Conservation (phyloP, 2,888 invertebrate genomes). For the Galerucella nymphaeae region DNA sequence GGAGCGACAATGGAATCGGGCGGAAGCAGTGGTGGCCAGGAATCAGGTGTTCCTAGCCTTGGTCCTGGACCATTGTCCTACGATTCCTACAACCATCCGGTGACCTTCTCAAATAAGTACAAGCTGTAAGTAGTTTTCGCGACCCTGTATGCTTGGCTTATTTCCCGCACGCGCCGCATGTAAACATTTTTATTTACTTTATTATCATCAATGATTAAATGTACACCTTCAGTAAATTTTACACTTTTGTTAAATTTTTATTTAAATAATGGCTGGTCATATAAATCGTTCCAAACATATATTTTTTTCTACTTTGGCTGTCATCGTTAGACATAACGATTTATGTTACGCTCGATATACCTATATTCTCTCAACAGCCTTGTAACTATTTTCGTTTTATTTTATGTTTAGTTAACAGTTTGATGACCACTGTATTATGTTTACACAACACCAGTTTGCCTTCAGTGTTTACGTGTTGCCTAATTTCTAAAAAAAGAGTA, state of each 20-base stretch:
- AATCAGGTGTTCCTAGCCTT: conserved; percentile 57
- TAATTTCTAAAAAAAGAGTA: conserved; percentile 50
- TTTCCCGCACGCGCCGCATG: conserved; percentile 52
- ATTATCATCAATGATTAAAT: conserved; percentile 34
- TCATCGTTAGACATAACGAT: conserved; percentile 40
- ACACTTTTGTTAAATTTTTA: conserved; percentile 28
- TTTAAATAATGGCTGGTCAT: conserved; percentile 39
- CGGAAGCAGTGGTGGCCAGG: conserved; percentile 64
- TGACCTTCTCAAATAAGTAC: conserved; percentile 64
- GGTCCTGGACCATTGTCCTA: conserved; percentile 59
- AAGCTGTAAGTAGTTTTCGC: conserved; percentile 62
- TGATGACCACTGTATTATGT: conserved; percentile 47
- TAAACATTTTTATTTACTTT: conserved; percentile 53
- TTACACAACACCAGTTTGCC: conserved; percentile 53
- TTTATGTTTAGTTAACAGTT: conserved; percentile 45
- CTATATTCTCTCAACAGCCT: conserved; percentile 42
- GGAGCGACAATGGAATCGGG: conserved; percentile 73
- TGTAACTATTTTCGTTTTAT: conserved; percentile 47
- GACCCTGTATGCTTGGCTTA: conserved; percentile 47
- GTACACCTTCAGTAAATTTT: conserved; percentile 33
- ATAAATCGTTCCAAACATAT: conserved; percentile 31
- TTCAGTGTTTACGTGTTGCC: conserved; percentile 55
- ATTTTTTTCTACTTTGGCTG: conserved; percentile 38
- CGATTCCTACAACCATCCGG: conserved; percentile 63
- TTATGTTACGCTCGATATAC: conserved; percentile 44